Conservation (phyloP, 2,888 invertebrate genomes). For the Lepidochrysops patricia region DNA sequence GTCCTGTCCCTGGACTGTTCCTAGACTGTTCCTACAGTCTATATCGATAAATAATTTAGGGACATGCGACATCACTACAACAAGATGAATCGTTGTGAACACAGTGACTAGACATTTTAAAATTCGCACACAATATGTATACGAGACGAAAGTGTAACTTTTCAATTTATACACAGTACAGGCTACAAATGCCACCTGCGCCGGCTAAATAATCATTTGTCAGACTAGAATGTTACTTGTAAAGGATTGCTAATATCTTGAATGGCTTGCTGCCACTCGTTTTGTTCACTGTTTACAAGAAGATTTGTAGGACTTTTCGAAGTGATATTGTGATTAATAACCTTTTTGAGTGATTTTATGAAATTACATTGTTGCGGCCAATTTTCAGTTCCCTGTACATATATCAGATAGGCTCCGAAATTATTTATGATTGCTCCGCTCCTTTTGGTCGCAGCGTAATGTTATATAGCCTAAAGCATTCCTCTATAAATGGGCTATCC, state of each 20-base stretch:
- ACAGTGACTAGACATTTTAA: neutral
- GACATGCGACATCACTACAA: neutral
- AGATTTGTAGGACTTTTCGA: conserved; percentile 26
- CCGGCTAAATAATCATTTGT: conserved; percentile 65
- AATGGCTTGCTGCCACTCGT: conserved; percentile 44
- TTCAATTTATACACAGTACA: conserved; percentile 25
- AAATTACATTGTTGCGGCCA: no score
- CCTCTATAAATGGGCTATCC: no score
- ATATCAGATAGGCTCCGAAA: no score
- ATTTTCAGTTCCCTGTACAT: no score
- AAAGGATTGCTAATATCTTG: conserved; percentile 68
- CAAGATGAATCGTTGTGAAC: neutral
- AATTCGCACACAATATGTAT: conserved; percentile 17
- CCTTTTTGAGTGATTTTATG: no score
- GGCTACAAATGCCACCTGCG: conserved; percentile 44
- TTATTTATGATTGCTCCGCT: no score
- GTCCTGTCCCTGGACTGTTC: no score
- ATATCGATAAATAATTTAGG: no score
- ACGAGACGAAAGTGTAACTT: conserved; percentile 20
- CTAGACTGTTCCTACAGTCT: no score
- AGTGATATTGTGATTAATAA: no score
- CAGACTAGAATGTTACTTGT: conserved; percentile 58
- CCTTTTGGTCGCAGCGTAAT: no score
- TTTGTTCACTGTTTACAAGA: conserved; percentile 40
- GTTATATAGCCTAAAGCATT: no score